A percentile compares a stretch with the other conserved stretches of the same genome.
Conservation (phyloP, 2,797 vertebrate genomes). For the Schizothorax lantsangensis region DNA sequence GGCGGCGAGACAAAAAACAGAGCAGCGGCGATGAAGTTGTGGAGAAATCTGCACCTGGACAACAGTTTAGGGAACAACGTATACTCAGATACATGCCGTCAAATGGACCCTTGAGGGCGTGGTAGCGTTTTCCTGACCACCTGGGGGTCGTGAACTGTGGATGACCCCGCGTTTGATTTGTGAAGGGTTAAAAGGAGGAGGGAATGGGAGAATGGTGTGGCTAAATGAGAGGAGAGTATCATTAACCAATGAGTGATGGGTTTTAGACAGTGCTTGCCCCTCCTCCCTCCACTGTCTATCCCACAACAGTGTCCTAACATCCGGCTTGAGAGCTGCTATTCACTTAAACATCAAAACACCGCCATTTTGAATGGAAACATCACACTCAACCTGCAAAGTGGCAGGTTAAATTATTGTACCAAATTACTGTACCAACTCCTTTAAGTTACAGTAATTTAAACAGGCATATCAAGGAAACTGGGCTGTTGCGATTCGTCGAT, state of each 20-base stretch:
- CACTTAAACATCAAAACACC: slow-evolving; percentile 3
- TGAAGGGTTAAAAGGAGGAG: slow-evolving; percentile 78
- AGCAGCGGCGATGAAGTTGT: slow-evolving; percentile 36
- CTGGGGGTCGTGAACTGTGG: slow-evolving; percentile 97
- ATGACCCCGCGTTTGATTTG: slow-evolving; percentile 92
- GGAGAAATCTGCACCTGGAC: slow-evolving; percentile 48
- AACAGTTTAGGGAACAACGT: slow-evolving; percentile 51
- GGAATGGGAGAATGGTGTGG: slow-evolving; percentile 68
- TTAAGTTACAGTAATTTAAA: background rate
- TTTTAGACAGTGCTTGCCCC: slow-evolving; percentile 98
- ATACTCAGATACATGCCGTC: slow-evolving; percentile 24
- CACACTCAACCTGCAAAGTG: background rate
- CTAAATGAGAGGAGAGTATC: slow-evolving; percentile 90
- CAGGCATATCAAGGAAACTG: background rate
- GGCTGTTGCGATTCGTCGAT: too few species aligned
- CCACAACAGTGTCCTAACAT: slow-evolving; percentile 44
- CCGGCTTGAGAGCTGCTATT: background rate
- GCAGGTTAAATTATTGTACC: background rate
- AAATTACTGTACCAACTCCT: background rate
- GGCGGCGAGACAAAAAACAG: slow-evolving; percentile 43
- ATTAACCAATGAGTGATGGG: slow-evolving; percentile 99
- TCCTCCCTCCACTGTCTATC: slow-evolving; percentile 70
- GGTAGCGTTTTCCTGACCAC: slow-evolving; percentile 82
- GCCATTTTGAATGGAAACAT: slow-evolving; percentile 33
- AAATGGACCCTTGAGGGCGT: slow-evolving; percentile 47